These are phyloP conservation scores for Sinocyclocheilus rhinocerous DNA, from an alignment of 2,113 vertebrate species.

Conservation along the genomic window DNA sequence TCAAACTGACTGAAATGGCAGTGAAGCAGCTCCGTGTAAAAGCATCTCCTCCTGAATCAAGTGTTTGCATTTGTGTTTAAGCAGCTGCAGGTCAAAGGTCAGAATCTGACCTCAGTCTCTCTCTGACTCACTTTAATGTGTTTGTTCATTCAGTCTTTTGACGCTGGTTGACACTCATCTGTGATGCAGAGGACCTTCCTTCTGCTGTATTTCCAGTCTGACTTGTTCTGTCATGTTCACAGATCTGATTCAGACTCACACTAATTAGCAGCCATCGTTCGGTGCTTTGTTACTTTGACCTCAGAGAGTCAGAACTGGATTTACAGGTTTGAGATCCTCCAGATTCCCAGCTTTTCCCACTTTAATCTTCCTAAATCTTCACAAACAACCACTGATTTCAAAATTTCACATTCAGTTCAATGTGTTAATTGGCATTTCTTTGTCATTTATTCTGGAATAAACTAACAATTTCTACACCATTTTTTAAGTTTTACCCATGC, in stretches of 20 bases:
- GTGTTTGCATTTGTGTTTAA: background rate
- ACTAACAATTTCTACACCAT: background rate
- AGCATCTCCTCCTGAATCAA: background rate
- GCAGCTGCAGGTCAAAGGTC: background rate
- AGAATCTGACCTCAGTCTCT: background rate
- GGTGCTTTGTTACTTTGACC: background rate
- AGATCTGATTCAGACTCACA: background rate
- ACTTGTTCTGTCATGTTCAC: slow-evolving; percentile 5
- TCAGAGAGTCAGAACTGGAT: background rate
- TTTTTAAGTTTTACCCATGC: background rate
- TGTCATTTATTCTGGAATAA: background rate
- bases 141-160: background rate
- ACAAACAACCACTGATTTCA: background rate
- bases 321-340: background rate
- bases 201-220: slow-evolving; percentile 26
- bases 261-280: slow-evolving; percentile 6
- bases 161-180: background rate
- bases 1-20: background rate
- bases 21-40: background rate
- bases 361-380: background rate
- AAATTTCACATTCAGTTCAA: too few species aligned
- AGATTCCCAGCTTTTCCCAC: background rate
- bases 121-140: background rate
- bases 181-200: background rate
- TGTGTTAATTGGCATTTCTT: background rate